Evolutionary conservation across 2,113 vertebrate species (phyloP).

Genomic region (Plotosus lineatus): DNA sequence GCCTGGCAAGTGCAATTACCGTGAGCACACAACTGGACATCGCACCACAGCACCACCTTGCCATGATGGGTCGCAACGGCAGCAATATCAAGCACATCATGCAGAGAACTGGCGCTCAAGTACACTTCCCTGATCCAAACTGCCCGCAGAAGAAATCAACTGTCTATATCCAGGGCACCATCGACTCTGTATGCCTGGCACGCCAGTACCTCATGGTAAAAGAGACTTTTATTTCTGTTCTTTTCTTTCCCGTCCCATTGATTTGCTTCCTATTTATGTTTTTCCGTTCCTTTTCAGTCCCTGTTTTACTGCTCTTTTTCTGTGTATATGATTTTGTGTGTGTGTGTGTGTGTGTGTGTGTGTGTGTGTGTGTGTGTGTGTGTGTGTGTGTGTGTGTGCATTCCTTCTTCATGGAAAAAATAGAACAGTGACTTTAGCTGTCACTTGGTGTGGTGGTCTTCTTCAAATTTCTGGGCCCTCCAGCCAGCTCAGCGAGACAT

Average conservation of each 20-base stretch:
- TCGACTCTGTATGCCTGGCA: conserved; percentile 96
- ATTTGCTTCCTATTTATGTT: neutral
- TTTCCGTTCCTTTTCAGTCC: neutral
- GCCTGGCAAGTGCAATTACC: conserved; percentile 89
- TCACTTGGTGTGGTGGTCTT: conserved; percentile 31
- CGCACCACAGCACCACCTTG: conserved; percentile 96
- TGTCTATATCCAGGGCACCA: conserved; percentile 98
- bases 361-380: neutral
- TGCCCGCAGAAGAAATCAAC: conserved; percentile 97
- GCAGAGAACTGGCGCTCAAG: conserved; percentile 96
- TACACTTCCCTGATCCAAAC: conserved; percentile 96
- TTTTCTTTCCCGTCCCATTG: neutral
- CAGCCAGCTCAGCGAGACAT: neutral
- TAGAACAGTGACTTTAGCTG: conserved; percentile 7
- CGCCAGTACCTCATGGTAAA: conserved; percentile 97
- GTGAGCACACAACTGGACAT: conserved; percentile 96
- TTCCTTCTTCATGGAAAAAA: conserved; percentile 24
- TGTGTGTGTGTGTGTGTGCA: neutral
- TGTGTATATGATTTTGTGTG: neutral
- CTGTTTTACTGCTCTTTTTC: neutral
- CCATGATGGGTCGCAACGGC: conserved; percentile 98
- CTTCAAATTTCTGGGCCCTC: conserved; percentile 10
- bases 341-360: neutral
- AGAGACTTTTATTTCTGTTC: neutral
- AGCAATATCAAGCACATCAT: conserved; percentile 98